Conservation (phyloP, 2,888 invertebrate species). For the Eurytoma californica region DNA sequence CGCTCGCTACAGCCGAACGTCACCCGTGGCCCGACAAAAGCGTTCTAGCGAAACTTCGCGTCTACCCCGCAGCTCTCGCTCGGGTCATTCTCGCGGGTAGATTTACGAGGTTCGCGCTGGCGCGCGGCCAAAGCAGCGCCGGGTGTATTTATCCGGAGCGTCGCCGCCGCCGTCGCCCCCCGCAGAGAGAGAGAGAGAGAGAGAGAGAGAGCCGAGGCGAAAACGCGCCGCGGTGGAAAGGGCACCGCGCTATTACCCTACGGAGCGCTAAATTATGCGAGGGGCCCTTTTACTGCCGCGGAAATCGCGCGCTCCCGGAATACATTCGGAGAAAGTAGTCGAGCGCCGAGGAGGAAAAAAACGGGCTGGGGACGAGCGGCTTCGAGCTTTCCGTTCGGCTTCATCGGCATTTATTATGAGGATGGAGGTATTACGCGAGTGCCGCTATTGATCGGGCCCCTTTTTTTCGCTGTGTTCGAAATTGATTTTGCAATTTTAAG, state of each 20-base stretch:
- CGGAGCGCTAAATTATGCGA: constrained; percentile 72
- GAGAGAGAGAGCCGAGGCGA: neutral
- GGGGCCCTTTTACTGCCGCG: constrained; percentile 69
- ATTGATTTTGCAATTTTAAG: constrained; percentile 40
- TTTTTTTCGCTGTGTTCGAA: constrained; percentile 30
- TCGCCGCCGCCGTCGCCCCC: neutral
- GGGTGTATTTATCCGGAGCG: constrained; percentile 4
- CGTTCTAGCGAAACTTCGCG: neutral
- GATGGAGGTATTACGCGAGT: no score
- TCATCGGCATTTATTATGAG: constrained; percentile 31
- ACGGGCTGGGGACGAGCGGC: constrained; percentile 4
- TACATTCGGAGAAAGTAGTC: constrained; percentile 13
- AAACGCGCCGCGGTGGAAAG: constrained; percentile 3
- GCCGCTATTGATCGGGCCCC: neutral
- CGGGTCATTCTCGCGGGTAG: constrained; percentile 17
- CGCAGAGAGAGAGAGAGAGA: neutral
- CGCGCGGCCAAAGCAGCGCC: constrained; percentile 40
- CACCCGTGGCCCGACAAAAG: neutral
- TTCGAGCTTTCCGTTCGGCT: constrained; percentile 36
- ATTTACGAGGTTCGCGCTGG: constrained; percentile 52
- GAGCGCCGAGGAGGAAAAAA: constrained; percentile 2
- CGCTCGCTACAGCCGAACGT: neutral
- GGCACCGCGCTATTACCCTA: constrained; percentile 66
- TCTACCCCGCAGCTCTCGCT: constrained; percentile 1
- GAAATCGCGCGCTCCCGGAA: constrained; percentile 60